These are phyloP conservation scores for Chrysomela aeneicollis DNA, from an alignment of 2,888 invertebrate species.

Conservation along the genomic window DNA sequence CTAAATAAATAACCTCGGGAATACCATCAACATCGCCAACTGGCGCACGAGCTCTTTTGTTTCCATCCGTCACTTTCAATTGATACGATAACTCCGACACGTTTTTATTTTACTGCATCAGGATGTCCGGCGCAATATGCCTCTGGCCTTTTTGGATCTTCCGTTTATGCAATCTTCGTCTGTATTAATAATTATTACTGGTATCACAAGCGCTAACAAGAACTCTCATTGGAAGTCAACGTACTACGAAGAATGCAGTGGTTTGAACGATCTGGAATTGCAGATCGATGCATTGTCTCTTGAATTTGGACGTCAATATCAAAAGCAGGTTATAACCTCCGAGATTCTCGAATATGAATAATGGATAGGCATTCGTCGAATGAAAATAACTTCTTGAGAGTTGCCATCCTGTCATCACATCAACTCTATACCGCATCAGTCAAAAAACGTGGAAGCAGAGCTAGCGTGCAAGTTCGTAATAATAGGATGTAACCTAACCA, in stretches of 20 bases:
- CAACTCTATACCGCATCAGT: too few species aligned
- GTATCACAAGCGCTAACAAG: background rate
- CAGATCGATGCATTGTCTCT: background rate
- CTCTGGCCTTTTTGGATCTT: conserved; percentile 7
- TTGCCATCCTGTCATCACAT: too few species aligned
- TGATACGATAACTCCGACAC: conserved; percentile 12
- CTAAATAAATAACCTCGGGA: conserved; percentile 4
- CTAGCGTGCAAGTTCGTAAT: too few species aligned
- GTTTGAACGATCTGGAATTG: background rate
- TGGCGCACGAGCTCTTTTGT: conserved; percentile 14
- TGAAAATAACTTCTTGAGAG: too few species aligned
- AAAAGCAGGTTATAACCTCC: too few species aligned
- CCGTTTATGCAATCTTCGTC: conserved; percentile 10
- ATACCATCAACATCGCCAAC: background rate
- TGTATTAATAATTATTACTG: conserved; percentile 12
- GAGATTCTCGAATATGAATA: too few species aligned
- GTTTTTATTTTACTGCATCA: conserved; percentile 18
- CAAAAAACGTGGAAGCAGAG: too few species aligned
- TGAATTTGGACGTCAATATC: too few species aligned
- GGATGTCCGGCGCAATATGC: conserved; percentile 21
- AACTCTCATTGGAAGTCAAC: background rate
- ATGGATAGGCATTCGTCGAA: too few species aligned
- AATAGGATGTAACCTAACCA: too few species aligned
- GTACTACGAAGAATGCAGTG: background rate
- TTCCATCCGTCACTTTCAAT: conserved; percentile 5